A percentile compares a stretch with the other conserved stretches of the same genome.
phyloP scores from a whole-genome alignment of 2,888 invertebrate species.

The Muschampia plurimacula region DNA sequence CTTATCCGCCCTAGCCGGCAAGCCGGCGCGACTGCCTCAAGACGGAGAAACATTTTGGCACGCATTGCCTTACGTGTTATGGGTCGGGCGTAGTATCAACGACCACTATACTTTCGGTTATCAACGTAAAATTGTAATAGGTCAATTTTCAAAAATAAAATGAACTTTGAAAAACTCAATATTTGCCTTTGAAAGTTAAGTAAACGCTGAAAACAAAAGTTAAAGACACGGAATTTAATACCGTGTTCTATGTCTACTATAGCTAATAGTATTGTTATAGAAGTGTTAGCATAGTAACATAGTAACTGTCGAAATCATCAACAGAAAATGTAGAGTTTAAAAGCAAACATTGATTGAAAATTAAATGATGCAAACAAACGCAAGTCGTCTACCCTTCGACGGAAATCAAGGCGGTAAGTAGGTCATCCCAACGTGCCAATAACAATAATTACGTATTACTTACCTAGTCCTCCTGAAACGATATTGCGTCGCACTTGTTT shows the following conservation, averaged over 20 bases:
- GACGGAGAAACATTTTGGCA: slow-evolving; percentile 20
- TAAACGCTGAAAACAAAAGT: no score
- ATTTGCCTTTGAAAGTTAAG: no score
- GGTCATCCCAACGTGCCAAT: slow-evolving; percentile 81
- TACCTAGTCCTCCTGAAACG: slow-evolving; percentile 65
- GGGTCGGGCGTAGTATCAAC: slow-evolving; percentile 38
- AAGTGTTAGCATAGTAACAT: background rate
- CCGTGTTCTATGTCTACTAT: no score
- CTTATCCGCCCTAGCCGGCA: background rate
- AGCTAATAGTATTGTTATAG: no score
- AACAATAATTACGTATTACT: slow-evolving; percentile 67
- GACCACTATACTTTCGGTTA: slow-evolving; percentile 28
- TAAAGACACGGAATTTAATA: no score
- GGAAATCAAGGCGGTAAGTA: slow-evolving; percentile 55
- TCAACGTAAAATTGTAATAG: background rate
- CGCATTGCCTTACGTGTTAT: slow-evolving; percentile 18
- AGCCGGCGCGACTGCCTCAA: slow-evolving; percentile 9
- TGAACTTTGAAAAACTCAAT: no score
- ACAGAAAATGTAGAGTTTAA: slow-evolving; percentile 36
- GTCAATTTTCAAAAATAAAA: no score
- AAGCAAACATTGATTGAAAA: slow-evolving; percentile 34
- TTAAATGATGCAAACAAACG: slow-evolving; percentile 9
- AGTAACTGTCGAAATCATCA: slow-evolving; percentile 23
- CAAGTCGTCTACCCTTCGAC: slow-evolving; percentile 24
- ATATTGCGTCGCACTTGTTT: slow-evolving; percentile 69